These are phyloP conservation scores for Bolinopsis microptera DNA, from an alignment of 37 sponge, comb jelly and placozoan species.

Conservation along the genomic window DNA sequence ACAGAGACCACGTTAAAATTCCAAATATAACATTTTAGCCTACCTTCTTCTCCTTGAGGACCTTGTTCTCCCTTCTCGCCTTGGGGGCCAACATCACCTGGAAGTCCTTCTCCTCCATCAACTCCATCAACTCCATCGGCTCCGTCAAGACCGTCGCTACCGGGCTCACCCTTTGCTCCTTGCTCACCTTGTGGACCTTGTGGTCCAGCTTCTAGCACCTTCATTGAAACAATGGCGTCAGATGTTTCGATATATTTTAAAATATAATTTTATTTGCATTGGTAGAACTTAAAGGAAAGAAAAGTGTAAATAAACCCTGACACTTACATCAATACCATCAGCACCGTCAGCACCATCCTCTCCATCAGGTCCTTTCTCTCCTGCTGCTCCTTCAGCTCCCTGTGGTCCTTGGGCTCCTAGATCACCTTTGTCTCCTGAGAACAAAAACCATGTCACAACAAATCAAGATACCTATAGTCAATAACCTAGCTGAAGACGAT, in stretches of 20 bases:
- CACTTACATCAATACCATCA: neutral
- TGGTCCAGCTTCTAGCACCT: neutral
- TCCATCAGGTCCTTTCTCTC: neutral
- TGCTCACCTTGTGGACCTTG: neutral
- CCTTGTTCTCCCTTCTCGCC: conserved; percentile 34
- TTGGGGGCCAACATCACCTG: neutral
- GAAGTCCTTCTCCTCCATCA: conserved; percentile 24
- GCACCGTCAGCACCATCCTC: neutral
- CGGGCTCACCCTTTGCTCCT: neutral
- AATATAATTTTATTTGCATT: neutral
- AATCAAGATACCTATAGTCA: no score
- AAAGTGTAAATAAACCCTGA: neutral
- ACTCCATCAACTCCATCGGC: neutral
- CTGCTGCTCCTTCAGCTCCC: neutral
- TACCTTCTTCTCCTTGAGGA: neutral
- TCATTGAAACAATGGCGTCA: neutral
- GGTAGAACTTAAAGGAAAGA: neutral
- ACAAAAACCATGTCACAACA: neutral
- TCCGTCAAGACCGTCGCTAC: neutral
- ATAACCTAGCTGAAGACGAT: no score
- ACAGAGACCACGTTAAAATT: no score
- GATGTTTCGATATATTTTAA: neutral
- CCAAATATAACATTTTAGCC: no score
- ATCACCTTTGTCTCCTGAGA: conserved; percentile 32
- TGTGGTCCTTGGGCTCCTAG: neutral